Evolutionary conservation across 1,140 invertebrate genomes (phyloP), one percentile per base, ranked within the genome.

Genomic region (Drosophila nannoptera): DNA sequence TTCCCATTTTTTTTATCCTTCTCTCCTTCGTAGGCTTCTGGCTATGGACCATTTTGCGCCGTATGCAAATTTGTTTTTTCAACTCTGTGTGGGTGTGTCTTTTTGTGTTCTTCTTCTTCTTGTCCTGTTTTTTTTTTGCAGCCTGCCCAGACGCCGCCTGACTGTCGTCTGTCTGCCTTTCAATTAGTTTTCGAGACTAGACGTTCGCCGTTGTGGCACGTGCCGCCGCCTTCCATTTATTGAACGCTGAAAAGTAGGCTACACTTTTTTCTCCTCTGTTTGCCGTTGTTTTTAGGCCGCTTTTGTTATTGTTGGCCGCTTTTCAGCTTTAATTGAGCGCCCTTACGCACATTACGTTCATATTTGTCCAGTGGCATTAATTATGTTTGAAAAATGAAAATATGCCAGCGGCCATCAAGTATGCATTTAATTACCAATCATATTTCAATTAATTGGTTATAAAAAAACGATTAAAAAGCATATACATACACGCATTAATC

Each of bases 361-460:
- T 58, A 43, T 70, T 54, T 65, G 64, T 48, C 48, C 53, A 53
- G 48, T 59, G 54, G 53, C 65, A 58, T 82, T 64, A 73, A 84
- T 83, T 78, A 82, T 72, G 60, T 53, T 73, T 64, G 38, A 70
- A 78, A 69, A 67, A 64, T 56, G 63, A 50, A 71, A 78, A 84
- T 83, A 84, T 78, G 68, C 80, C 68, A 75, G 31, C 49, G 73
- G 36, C 62, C 35, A 71, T 81, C 65, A 69, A 73, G 68, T 84
- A 73, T 76, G 76, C 66, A 59, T 76, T 84, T 84, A 83, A 83
- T 83, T 84, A 74, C 69, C 80, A 83, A 84, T 83, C 80, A 80
- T 83, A 84, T 80, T 83, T 83, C 76, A 83, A 84, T 83, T 80
- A 83, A 83, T 84, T 83, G 69, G 73, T 72, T 81, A 81, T 65